These are phyloP conservation scores for Apis laboriosa DNA, from an alignment of 1,140 invertebrate species.

Conservation along the genomic window DNA sequence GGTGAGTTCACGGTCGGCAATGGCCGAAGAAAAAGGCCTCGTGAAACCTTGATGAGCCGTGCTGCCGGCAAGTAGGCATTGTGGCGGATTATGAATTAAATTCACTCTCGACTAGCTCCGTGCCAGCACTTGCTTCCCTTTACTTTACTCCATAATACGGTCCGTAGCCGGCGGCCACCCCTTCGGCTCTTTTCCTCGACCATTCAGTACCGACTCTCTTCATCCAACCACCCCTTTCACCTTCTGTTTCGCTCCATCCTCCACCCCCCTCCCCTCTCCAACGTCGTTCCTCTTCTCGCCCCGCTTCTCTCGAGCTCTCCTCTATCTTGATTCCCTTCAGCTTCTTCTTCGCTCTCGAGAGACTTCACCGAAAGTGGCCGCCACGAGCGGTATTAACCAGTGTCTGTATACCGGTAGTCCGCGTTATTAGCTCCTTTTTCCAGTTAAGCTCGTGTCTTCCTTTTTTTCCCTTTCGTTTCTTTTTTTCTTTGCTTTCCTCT, in stretches of 20 bases:
- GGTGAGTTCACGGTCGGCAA: conserved; percentile 30
- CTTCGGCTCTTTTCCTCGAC: conserved; percentile 50
- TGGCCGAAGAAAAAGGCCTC: conserved; percentile 53
- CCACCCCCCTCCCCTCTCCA: background rate
- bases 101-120: conserved; percentile 60
- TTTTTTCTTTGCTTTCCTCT: background rate
- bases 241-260: background rate
- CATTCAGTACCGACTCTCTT: conserved; percentile 46
- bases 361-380: conserved; percentile 54
- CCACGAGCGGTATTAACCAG: conserved; percentile 42
- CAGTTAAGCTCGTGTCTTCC: conserved; percentile 42
- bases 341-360: conserved; percentile 51
- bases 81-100: conserved; percentile 71
- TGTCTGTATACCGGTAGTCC: conserved; percentile 44
- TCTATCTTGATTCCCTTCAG: conserved; percentile 50
- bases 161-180: conserved; percentile 56
- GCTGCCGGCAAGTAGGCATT: conserved; percentile 61
- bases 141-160: conserved; percentile 67
- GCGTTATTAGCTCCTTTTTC: conserved; percentile 49
- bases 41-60: conserved; percentile 67
- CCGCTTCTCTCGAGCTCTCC: conserved; percentile 1
- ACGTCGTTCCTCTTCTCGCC: too few species aligned
- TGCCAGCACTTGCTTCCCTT: conserved; percentile 55
- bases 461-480: background rate
- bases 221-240: background rate